Evolutionary conservation across 2,797 vertebrate species (phyloP).

Genomic region (Scomberomorus guttatus): DNA sequence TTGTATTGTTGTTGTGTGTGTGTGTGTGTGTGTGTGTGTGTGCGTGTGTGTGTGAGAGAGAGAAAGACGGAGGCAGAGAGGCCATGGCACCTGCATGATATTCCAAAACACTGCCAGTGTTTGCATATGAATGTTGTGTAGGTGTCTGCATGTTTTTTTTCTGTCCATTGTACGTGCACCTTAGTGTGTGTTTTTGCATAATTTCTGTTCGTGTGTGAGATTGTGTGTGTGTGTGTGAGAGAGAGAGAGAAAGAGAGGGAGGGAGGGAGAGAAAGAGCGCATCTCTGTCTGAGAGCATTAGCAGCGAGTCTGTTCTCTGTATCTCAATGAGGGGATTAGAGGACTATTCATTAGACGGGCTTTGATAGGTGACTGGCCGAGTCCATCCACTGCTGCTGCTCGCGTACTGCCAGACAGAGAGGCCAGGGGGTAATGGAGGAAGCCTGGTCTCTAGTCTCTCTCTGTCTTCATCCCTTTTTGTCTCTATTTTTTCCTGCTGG

Average conservation of each 20-base stretch:
- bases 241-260: conserved; percentile 2
- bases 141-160: conserved; percentile 29
- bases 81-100: conserved; percentile 62
- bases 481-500: conserved; percentile 27
- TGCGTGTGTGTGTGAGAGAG: background rate
- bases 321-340: conserved; percentile 83
- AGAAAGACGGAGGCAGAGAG: conserved; percentile 11
- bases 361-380: conserved; percentile 78
- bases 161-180: conserved; percentile 26
- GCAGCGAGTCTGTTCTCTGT: conserved; percentile 74
- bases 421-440: conserved; percentile 72
- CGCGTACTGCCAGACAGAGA: conserved; percentile 57
- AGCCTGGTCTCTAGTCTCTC: conserved; percentile 41
- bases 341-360: conserved; percentile 76
- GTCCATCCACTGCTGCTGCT: conserved; percentile 59
- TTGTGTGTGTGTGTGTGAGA: conserved; percentile 25
- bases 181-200: conserved; percentile 32
- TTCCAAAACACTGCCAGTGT: conserved; percentile 44
- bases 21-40: conserved; percentile 15
- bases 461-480: conserved; percentile 56
- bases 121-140: conserved; percentile 70
- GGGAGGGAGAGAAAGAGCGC: conserved; percentile 33
- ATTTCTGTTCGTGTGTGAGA: conserved; percentile 34
- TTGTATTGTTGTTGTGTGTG: conserved; percentile 36
- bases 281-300: conserved; percentile 74